These are phyloP conservation scores for Gila orcuttii DNA, from an alignment of 2,113 vertebrate genomes.

Conservation along the genomic window DNA sequence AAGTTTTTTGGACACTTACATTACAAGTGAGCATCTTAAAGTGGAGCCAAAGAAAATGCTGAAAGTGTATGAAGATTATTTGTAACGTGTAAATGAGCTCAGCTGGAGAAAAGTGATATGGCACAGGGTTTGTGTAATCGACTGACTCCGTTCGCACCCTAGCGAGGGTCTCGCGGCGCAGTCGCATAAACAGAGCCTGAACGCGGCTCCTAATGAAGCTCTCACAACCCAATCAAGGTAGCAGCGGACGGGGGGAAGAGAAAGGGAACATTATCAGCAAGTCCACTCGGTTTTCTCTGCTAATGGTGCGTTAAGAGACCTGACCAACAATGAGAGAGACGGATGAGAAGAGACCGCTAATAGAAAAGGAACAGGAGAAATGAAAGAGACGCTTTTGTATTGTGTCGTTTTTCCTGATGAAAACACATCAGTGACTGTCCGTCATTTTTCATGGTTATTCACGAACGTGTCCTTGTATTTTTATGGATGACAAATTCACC, in stretches of 20 bases:
- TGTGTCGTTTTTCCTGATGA: conserved; percentile 33
- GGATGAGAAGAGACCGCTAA: conserved; percentile 1
- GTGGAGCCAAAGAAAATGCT: not conserved
- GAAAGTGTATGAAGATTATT: conserved; percentile 1
- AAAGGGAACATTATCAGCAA: conserved; percentile 4
- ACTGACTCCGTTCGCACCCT: conserved; percentile 43
- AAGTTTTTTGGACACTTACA: not conserved
- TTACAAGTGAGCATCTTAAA: not conserved
- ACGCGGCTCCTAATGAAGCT: conserved; percentile 40
- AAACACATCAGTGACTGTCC: conserved; percentile 61
- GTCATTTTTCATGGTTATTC: conserved; percentile 47
- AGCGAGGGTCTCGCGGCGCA: conserved; percentile 33
- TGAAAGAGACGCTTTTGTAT: not conserved
- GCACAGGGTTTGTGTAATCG: conserved; percentile 10
- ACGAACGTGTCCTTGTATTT: conserved; percentile 16
- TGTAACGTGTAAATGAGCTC: not conserved
- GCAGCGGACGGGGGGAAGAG: not conserved
- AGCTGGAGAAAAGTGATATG: not conserved
- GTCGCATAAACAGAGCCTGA: conserved; percentile 39
- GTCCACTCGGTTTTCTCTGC: conserved; percentile 25
- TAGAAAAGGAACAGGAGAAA: not conserved
- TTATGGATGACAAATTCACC: not conserved
- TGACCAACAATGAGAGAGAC: conserved; percentile 23
- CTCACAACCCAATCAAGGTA: conserved; percentile 33
- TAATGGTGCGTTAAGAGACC: conserved; percentile 39